These are phyloP conservation scores for Cacatua alba DNA, from an alignment of 2,113 vertebrate genomes.

Conservation along the genomic window DNA sequence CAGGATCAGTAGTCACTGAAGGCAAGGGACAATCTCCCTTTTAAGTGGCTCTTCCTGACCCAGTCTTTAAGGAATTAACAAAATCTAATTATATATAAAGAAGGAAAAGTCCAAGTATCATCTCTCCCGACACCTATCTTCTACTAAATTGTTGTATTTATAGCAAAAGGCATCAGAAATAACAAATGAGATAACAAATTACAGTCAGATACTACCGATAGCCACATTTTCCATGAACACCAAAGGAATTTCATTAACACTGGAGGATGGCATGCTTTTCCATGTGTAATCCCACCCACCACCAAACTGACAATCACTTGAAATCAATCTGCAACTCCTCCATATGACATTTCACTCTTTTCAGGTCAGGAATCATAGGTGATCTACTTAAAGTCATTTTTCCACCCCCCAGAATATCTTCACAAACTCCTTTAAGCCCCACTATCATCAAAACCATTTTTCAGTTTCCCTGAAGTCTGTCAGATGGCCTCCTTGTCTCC, in stretches of 20 bases:
- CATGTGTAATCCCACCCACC: not conserved
- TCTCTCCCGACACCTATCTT: not conserved
- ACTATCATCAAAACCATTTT: not conserved
- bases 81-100: not conserved
- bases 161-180: not conserved
- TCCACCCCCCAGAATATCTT: not conserved
- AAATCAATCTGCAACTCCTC: not conserved
- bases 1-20: not conserved
- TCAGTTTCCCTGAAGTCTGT: not conserved
- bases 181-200: not conserved
- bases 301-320: not conserved
- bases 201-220: not conserved
- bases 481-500: not conserved
- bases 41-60: not conserved
- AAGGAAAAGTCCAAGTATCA: not conserved
- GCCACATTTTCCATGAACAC: not conserved
- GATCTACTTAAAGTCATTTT: not conserved
- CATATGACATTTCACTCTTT: not conserved
- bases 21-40: not conserved
- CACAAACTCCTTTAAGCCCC: not conserved
- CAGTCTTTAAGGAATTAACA: not conserved
- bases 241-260: not conserved
- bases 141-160: not conserved
- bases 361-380: slow-evolving; percentile 8
- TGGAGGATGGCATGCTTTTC: not conserved